Evolutionary conservation across 2,888 invertebrate species (phyloP).

Genomic region (Drosophila siamana): DNA sequence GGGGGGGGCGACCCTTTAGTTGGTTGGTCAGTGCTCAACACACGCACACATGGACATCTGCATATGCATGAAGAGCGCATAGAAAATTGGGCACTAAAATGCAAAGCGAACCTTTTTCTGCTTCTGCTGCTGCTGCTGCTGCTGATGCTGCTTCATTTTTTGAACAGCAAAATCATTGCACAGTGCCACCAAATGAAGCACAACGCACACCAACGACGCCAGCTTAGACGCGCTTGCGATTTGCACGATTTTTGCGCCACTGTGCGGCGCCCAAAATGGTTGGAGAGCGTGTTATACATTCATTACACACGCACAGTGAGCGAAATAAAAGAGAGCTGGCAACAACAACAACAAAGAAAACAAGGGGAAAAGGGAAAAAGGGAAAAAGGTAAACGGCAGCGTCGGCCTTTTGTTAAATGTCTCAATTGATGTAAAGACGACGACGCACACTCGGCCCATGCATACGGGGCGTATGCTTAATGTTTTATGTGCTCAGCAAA

Average conservation of each 20-base stretch:
- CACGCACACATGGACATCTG: conserved; percentile 26
- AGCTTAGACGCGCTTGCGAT: too few relatives aligned
- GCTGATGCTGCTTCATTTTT: conserved; percentile 10
- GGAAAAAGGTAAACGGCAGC: conserved; percentile 66
- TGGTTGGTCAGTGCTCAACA: conserved; percentile 52
- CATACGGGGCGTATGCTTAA: conserved; percentile 53
- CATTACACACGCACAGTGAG: conserved; percentile 56
- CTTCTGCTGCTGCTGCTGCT: too few relatives aligned
- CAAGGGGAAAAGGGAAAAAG: not conserved
- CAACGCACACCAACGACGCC: not conserved
- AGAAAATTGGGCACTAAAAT: conserved; percentile 57
- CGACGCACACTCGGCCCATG: conserved; percentile 4
- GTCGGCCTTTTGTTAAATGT: conserved; percentile 75
- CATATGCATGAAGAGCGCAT: conserved; percentile 54
- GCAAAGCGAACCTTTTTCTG: conserved; percentile 38
- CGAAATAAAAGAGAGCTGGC: not conserved
- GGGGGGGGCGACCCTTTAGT: conserved; percentile 31
- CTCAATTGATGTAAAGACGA: conserved; percentile 67
- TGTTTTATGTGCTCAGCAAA: conserved; percentile 53
- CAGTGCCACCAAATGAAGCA: conserved; percentile 53
- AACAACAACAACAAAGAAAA: too few relatives aligned
- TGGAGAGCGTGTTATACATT: conserved; percentile 59
- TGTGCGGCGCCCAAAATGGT: conserved; percentile 31
- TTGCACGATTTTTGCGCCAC: too few relatives aligned
- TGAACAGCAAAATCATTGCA: conserved; percentile 32